Base-by-base conservation (phyloP, 2,113 vertebrate genomes). In the Gadus chalcogrammus region DNA sequence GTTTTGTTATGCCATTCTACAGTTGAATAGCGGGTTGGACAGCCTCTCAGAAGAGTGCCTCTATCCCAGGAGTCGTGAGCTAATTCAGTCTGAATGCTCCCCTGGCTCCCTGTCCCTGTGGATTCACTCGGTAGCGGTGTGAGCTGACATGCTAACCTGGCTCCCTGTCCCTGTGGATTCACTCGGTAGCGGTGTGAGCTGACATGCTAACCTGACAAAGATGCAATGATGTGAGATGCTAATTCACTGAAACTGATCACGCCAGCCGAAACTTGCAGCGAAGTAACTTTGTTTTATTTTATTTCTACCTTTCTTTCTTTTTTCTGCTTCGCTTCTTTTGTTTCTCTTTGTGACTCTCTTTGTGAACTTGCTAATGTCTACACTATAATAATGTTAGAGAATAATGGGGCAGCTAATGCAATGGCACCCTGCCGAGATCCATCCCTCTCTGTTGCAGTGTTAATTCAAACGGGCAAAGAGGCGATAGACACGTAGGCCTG, bases 51-150 rank as follows among this genome's bases (percentile, higher is more conserved):
- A 5, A 8, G 27, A 5, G 15, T 55, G 61, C 71, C 64, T 42
- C 42, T 28, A 65, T 64, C 70, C 69, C 60, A 71, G 59, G 52
- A 64, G 60, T n/a, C n/a, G 68, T 76, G 24, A n/a, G 68, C 68
- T 68, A 65, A 66, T 62, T 62, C 59, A 15, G 61, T 9, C 42
- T 48, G 42, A 48, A 13, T 59, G 68, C 67, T 82, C 42, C 63
- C 22, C 6, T 79, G 82, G 81, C 84, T 82, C 82, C 78, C 68
- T 70, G 84, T 87, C 86, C 79, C 70, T 17, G 18, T 8, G 59
- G 56, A 83, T 81, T 31, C 20, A 62, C 18, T 15, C 8, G 63
- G 28, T 17, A 3, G 3, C 3, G 58, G 62, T 5, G 63, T 38
- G 72, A 75, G 58, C 69, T 12, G 0, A n/a, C 71, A 24, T 75